These are phyloP conservation scores for human (Homo sapiens) DNA, from an alignment of 2,113 vertebrate species.

Conservation along the genomic window DNA sequence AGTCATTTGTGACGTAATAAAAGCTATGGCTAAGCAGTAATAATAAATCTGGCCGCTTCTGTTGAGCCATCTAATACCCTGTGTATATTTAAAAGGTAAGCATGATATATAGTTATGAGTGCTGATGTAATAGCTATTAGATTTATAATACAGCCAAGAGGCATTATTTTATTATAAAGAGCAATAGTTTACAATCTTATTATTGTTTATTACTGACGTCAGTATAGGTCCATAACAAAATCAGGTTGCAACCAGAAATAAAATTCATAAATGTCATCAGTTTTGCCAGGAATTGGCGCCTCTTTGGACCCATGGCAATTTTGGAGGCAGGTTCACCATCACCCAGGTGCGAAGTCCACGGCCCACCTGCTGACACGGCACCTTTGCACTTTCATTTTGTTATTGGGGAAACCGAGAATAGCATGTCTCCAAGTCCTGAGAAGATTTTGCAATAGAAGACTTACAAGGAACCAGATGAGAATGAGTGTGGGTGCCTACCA, in stretches of 20 bases:
- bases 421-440: not conserved
- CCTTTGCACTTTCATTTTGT: not conserved
- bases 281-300: slow-evolving; percentile 51
- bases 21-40: slow-evolving; percentile 77
- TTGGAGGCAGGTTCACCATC: not conserved
- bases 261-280: slow-evolving; percentile 65
- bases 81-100: slow-evolving; percentile 85
- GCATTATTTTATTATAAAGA: slow-evolving; percentile 85
- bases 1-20: slow-evolving; percentile 83
- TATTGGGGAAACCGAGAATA: not conserved
- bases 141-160: slow-evolving; percentile 84
- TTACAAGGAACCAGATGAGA: too few relatives aligned
- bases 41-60: slow-evolving; percentile 82
- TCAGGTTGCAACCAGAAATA: slow-evolving; percentile 77
- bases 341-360: not conserved
- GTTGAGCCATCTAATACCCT: slow-evolving; percentile 76
- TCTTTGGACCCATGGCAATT: slow-evolving; percentile 26
- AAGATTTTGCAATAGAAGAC: not conserved
- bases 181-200: slow-evolving; percentile 84
- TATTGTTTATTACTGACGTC: slow-evolving; percentile 86
- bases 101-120: slow-evolving; percentile 84
- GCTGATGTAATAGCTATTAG: slow-evolving; percentile 86
- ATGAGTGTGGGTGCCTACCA: fast-evolving
- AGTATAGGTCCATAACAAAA: slow-evolving; percentile 78
- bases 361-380: fast-evolving